These are phyloP conservation scores for Leptothorax acervorum DNA, from an alignment of 2,888 invertebrate species.

Conservation along the genomic window DNA sequence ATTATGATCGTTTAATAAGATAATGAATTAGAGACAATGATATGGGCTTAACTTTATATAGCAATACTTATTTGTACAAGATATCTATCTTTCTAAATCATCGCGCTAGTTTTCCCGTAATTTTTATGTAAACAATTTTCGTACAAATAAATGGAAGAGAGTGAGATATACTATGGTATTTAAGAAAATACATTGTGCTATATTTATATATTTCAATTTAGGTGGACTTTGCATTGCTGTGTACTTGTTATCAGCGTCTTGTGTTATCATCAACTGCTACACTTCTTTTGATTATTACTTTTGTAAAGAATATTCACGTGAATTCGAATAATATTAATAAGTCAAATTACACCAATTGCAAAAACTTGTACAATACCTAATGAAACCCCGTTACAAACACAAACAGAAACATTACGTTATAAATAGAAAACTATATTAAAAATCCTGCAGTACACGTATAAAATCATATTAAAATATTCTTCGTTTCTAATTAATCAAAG, in stretches of 20 bases:
- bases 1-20: slow-evolving; percentile 44
- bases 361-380: slow-evolving; percentile 58
- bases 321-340: slow-evolving; percentile 65
- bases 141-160: slow-evolving; percentile 65
- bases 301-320: slow-evolving; percentile 65
- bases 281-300: slow-evolving; percentile 77
- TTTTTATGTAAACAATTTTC: slow-evolving; percentile 64
- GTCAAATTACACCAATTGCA: slow-evolving; percentile 59
- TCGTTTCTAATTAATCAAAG: slow-evolving; percentile 50
- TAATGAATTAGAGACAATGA: slow-evolving; percentile 62
- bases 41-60: slow-evolving; percentile 56
- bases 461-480: slow-evolving; percentile 54
- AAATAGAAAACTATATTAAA: slow-evolving; percentile 19
- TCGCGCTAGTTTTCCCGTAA: slow-evolving; percentile 44
- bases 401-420: slow-evolving; percentile 51
- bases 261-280: slow-evolving; percentile 65
- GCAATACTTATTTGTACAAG: slow-evolving; percentile 63
- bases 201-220: slow-evolving; percentile 58
- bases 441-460: slow-evolving; percentile 25
- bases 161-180: slow-evolving; percentile 60
- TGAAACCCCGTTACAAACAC: slow-evolving; percentile 60
- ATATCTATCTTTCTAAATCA: slow-evolving; percentile 56
- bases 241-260: slow-evolving; percentile 65
- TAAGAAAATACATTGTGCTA: slow-evolving; percentile 74
- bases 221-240: slow-evolving; percentile 61